These are phyloP conservation scores for Semnornis frantzii DNA, from an alignment of 2,113 vertebrate species.

Conservation along the genomic window DNA sequence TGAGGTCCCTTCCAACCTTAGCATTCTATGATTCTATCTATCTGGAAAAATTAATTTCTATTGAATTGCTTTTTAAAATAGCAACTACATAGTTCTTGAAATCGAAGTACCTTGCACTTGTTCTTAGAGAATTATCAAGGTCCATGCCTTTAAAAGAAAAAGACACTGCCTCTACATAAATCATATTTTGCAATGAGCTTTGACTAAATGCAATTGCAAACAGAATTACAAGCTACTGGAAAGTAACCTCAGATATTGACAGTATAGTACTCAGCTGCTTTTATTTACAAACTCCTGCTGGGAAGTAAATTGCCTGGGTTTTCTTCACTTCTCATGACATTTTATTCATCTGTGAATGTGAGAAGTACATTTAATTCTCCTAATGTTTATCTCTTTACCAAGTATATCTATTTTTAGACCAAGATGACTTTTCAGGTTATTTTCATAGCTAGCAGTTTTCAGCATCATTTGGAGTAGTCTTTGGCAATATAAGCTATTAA, in stretches of 20 bases:
- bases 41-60: neutral
- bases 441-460: neutral
- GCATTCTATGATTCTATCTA: too few relatives aligned
- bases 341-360: conserved; percentile 16
- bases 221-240: neutral
- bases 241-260: neutral
- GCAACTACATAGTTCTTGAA: neutral
- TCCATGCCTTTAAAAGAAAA: neutral
- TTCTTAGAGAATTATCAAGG: neutral
- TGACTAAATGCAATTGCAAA: neutral
- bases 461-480: neutral
- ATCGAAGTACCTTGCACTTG: neutral
- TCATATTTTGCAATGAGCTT: neutral
- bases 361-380: conserved; percentile 25
- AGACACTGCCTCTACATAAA: neutral
- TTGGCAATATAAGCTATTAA: neutral
- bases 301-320: conserved; percentile 8
- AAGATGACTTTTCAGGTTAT: neutral
- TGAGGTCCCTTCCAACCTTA: too few relatives aligned
- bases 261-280: neutral
- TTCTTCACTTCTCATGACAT: conserved; percentile 8
- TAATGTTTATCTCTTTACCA: neutral
- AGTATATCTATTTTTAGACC: neutral
- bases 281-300: neutral
- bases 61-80: neutral